Base-by-base conservation (phyloP, 2,797 vertebrate genomes). In the Gymnoscopelus microlampas region DNA sequence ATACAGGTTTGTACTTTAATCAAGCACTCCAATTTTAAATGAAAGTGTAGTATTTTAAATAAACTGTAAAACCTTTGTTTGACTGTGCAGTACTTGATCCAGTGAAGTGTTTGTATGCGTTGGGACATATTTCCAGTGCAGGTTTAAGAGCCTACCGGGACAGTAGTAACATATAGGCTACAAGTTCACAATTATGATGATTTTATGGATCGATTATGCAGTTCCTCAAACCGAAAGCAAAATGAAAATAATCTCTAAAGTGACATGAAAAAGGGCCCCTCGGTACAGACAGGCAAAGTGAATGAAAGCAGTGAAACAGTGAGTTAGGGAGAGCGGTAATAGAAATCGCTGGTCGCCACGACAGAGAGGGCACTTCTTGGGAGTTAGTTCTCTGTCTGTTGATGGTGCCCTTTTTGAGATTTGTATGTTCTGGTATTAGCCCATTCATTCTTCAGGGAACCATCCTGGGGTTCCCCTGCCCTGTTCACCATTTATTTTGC, bases 321-420 rank as follows among this genome's bases (percentile, higher is more conserved):
- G 50, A 66, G 51, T 51, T 23, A 53, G 53, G 35, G 35, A 80
- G 70, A 80, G 54, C 29, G 66, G 51, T 19, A 87, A 78, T 57
- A 84, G 61, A 85, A 69, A 70, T 53, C 79, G 76, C 74, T 74
- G 80, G 76, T 63, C 73, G 86, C 86, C 78, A 78, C 84, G 88
- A 84, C 85, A 90, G 86, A 93, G 90, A 91, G 91, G 91, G 89
- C 92, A 93, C 91, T 93, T 93, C 60, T 82, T 87, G 77, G 78
- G 72, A 90, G 81, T 87, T 80, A 85, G 82, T 82, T 86, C 76
- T 87, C 88, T 79, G 71, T 77, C 71, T 70, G 75, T 51, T 50
- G 4, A 62, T 76, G 62, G 61, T 78, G 73, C 71, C 63, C 74
- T 67, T 73, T n/a, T 9, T 35, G 14, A 54, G 2, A 47, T 13